These are phyloP conservation scores for Netelia virgata DNA, from an alignment of 2,888 invertebrate species.

Conservation along the genomic window DNA sequence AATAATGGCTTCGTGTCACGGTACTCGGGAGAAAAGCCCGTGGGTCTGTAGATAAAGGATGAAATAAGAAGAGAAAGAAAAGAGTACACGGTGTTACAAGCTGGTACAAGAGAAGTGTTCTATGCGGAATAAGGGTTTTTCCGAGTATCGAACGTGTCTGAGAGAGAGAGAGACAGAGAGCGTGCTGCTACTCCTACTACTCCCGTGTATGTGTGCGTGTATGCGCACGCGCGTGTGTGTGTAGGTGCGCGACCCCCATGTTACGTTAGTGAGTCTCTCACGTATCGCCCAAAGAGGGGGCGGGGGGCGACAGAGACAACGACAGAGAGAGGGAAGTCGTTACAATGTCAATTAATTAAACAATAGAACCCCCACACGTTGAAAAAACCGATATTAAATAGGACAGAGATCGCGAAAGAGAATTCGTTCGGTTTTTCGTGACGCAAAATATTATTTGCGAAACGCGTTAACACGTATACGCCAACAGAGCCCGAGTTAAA, in stretches of 20 bases:
- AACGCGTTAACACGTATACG: too few relatives aligned
- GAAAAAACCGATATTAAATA: neutral
- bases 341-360: neutral
- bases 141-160: neutral
- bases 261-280: neutral
- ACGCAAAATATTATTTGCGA: too few relatives aligned
- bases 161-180: neutral
- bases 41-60: neutral
- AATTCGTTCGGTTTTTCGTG: neutral
- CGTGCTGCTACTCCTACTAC: too few relatives aligned
- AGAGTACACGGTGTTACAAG: neutral
- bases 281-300: neutral
- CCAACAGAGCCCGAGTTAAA: neutral
- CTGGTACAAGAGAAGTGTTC: neutral
- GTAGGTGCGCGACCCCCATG: neutral
- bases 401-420: neutral
- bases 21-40: neutral
- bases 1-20: neutral
- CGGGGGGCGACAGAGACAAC: too few relatives aligned
- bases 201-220: neutral
- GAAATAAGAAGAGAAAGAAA: too few relatives aligned
- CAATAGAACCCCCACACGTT: neutral
- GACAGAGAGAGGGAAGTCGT: neutral
- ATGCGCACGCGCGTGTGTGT: neutral
- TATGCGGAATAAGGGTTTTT: neutral